A percentile compares a stretch with the other conserved stretches of the same genome.
These are phyloP conservation scores for Tichodroma muraria DNA, from an alignment of 2,113 vertebrate genomes.

Conservation along the genomic window DNA sequence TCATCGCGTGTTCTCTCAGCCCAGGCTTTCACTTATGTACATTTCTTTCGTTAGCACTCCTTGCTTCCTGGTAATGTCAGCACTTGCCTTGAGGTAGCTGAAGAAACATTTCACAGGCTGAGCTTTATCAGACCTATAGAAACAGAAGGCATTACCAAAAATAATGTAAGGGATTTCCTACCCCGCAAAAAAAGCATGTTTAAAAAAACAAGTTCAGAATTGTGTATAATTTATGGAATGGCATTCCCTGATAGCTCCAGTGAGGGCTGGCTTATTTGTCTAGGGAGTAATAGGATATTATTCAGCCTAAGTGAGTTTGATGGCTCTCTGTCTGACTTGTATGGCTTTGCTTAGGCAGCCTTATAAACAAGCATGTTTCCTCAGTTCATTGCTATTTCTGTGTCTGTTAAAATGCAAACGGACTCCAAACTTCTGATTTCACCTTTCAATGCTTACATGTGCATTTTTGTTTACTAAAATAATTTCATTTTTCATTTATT, in stretches of 20 bases:
- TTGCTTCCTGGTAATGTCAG: neutral
- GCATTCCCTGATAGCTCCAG: neutral
- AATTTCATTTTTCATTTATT: slow-evolving; percentile 3
- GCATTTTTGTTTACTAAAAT: neutral
- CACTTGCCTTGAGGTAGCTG: neutral
- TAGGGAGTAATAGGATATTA: neutral
- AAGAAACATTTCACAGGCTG: neutral
- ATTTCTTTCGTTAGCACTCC: neutral
- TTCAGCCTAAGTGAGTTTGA: neutral
- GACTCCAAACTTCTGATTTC: neutral
- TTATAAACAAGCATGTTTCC: neutral
- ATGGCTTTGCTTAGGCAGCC: neutral
- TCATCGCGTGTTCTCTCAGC: neutral
- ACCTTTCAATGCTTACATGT: neutral
- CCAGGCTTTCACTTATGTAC: neutral
- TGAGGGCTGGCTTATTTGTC: neutral
- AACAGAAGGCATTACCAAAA: neutral
- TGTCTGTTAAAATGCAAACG: neutral
- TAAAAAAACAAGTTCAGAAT: slow-evolving; percentile 4
- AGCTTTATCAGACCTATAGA: neutral
- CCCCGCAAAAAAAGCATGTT: neutral
- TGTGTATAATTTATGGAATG: neutral
- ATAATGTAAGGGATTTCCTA: neutral
- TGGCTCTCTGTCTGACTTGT: neutral
- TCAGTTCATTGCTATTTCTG: neutral